Evolutionary conservation across 2,113 vertebrate species (phyloP).

Genomic region (Marmota monax): DNA sequence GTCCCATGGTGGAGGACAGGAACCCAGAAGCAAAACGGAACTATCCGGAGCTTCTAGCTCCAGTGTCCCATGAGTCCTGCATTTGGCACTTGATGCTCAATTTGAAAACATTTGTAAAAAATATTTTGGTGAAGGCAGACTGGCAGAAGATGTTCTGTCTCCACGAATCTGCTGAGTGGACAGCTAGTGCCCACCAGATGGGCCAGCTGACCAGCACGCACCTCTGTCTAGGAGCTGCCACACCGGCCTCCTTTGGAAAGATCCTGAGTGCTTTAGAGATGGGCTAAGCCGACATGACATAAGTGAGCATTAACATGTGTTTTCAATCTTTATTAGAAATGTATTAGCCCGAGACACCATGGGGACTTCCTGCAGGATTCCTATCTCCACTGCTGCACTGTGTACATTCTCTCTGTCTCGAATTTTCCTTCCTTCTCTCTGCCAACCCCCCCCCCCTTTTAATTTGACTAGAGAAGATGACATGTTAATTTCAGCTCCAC

Average conservation of each 20-base stretch:
- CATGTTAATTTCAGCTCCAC: conserved; percentile 87
- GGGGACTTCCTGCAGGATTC: conserved; percentile 8
- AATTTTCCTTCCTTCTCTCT: conserved; percentile 38
- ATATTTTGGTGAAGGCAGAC: not conserved
- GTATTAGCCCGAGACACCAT: conserved; percentile 46
- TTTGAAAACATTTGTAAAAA: not conserved
- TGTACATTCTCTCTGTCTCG: conserved; percentile 1
- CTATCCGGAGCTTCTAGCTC: no score
- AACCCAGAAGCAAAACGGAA: not conserved
- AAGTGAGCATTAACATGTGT: conserved; percentile 10
- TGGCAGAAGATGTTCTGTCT: not conserved
- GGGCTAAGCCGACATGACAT: conserved; percentile 69
- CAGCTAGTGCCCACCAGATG: rapidly evolving
- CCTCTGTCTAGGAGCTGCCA: not conserved
- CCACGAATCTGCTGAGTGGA: rapidly evolving
- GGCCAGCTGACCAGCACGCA: rapidly evolving
- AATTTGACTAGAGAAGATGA: conserved; percentile 86
- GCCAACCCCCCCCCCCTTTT: not conserved
- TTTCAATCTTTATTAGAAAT: conserved; percentile 80
- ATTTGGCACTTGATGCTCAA: rapidly evolving
- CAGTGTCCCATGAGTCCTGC: not conserved
- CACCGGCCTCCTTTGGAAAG: conserved; percentile 32
- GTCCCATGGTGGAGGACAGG: rapidly evolving
- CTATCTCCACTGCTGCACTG: not conserved
- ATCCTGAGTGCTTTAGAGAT: not conserved